Evolutionary conservation across 2,888 invertebrate genomes (phyloP), one percentile per base, ranked within the genome.

Genomic region (Isotomurus palustris): DNA sequence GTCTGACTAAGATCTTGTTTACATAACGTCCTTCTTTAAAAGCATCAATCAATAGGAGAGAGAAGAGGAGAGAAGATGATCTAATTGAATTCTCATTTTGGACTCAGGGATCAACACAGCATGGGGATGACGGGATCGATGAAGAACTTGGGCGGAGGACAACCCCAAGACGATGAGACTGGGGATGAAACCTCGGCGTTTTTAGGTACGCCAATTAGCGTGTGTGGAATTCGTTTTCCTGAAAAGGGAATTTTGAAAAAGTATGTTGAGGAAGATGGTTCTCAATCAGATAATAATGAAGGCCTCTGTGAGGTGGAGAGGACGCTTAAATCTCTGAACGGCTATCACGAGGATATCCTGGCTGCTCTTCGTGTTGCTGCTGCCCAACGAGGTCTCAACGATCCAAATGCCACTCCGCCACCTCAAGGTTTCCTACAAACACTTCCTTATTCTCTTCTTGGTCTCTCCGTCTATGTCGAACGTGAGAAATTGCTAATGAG

Each of bases 191-290:
- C 81, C 62, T 86, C 88, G 72, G 86, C 88, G 57, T 88, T 89
- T 78, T 87, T 89, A 75, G 88, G 88, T 76, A 69, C 64, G 49
- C 24, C 62, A 57, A 44, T 53, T 57, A 47, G 58, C 60, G 47
- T 62, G 53, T 48, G 62, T 58, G 55, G 62, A 54, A 56, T 60
- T 62, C 58, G 56, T 56, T 53, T 68, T 87, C 69, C 88, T 89
- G 72, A 91, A 91, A 79, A 91, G 91, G 92, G 92, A 59, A 92
- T 92, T 75, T 82, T 92, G 74, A 92, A 92, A 82, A 91, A 91
- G 78, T 70, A 60, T 64, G 60, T 63, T 57, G 66, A 67, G 55
- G 67, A 65, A 47, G 67, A 67, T 66, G 70, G 66, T 57, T 67
- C 67, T 60, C 63, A 72, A 56, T 69, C 71, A 55, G 73, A 72